Conservation (phyloP, 1,140 invertebrate genomes). For the Cryptotermes secundus region DNA sequence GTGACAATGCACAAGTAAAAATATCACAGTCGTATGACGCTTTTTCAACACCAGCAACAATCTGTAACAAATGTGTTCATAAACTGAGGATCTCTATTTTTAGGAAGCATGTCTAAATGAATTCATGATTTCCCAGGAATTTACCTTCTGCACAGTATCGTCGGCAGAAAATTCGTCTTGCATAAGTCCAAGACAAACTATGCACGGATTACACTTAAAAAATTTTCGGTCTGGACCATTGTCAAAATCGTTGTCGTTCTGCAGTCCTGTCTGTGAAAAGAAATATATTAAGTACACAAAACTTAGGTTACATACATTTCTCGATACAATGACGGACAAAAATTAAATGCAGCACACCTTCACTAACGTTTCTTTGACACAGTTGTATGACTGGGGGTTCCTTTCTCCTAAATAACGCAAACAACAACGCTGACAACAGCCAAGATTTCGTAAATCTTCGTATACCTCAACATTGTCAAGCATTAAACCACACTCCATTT, state of each 20-base stretch:
- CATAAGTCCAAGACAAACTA: conserved; percentile 64
- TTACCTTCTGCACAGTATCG: conserved; percentile 50
- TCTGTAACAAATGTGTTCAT: conserved; percentile 42
- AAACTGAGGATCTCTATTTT: not conserved
- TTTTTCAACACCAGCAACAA: conserved; percentile 43
- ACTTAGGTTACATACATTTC: conserved; percentile 26
- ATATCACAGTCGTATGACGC: conserved; percentile 50
- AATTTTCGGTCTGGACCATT: conserved; percentile 43
- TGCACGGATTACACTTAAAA: conserved; percentile 51
- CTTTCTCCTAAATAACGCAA: conserved; percentile 53
- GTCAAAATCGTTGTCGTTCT: conserved; percentile 35
- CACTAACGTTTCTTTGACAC: conserved; percentile 46
- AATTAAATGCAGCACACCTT: conserved; percentile 41
- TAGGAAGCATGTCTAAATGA: conserved; percentile 21
- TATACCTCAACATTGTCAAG: not conserved
- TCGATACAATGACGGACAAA: conserved; percentile 4
- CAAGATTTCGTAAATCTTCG: conserved; percentile 23
- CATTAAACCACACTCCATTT: too few species aligned
- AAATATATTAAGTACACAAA: conserved; percentile 34
- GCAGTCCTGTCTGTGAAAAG: conserved; percentile 41
- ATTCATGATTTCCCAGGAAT: conserved; percentile 32
- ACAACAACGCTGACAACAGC: conserved; percentile 46
- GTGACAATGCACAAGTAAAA: conserved; percentile 52
- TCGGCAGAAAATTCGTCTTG: conserved; percentile 53
- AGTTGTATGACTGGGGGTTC: conserved; percentile 47